These are phyloP conservation scores for Rhagoletis pomonella DNA, from an alignment of 1,140 invertebrate species.

Conservation along the genomic window DNA sequence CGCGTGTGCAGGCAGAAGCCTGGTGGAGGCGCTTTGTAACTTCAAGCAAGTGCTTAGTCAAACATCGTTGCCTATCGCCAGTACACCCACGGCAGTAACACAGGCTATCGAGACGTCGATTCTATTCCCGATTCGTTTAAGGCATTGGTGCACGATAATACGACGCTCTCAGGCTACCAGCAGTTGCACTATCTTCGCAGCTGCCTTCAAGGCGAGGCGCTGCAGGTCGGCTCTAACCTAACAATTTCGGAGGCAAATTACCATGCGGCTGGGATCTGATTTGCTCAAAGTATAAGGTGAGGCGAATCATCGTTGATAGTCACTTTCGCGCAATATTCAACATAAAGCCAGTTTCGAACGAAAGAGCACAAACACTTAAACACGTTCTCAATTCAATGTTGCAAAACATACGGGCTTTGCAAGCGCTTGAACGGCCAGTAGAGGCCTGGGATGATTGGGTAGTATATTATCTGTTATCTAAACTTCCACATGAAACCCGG, in stretches of 20 bases:
- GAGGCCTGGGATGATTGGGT: too few species aligned
- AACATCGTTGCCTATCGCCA: background rate
- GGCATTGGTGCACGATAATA: constrained; percentile 18
- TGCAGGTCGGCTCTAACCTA: background rate
- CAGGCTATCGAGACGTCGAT: background rate
- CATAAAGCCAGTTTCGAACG: too few species aligned
- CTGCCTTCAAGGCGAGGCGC: constrained; percentile 32
- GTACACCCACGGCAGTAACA: background rate
- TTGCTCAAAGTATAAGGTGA: background rate
- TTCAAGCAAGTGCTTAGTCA: background rate
- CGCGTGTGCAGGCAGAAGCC: background rate
- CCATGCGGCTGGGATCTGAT: background rate
- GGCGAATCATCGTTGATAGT: too few species aligned
- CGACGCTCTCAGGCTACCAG: background rate
- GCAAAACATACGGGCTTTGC: too few species aligned
- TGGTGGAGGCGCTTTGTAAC: constrained; percentile 18
- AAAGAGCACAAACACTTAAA: too few species aligned
- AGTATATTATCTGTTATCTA: too few species aligned
- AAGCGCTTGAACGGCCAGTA: too few species aligned
- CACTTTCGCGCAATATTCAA: too few species aligned
- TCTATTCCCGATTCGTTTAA: constrained; percentile 15
- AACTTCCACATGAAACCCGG: too few species aligned
- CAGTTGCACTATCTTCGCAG: constrained; percentile 43
- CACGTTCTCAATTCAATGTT: too few species aligned
- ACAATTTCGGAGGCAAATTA: constrained; percentile 16